Percentiles rank a stretch among this genome's conserved stretches.
These are phyloP conservation scores for Sarcophilus harrisii DNA, from an alignment of 2,797 vertebrate genomes.

Conservation along the genomic window DNA sequence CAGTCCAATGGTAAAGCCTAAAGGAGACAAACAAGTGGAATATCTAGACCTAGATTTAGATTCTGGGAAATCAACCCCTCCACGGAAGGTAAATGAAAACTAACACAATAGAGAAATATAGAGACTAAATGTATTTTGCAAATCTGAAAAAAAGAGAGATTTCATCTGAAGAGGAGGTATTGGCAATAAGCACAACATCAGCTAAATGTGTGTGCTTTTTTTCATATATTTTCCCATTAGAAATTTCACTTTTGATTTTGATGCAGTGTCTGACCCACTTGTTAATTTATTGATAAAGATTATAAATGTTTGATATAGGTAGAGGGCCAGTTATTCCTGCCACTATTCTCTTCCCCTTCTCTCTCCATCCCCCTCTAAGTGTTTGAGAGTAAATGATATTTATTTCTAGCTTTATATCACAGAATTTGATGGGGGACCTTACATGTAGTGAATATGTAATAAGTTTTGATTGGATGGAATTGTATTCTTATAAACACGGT, in stretches of 20 bases:
- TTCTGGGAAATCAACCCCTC: conserved; percentile 96
- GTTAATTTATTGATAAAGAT: not conserved
- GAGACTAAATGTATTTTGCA: not conserved
- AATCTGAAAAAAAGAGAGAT: not conserved
- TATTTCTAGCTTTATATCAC: not conserved
- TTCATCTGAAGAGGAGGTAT: not conserved
- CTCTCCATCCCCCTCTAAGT: not conserved
- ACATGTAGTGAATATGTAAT: not conserved
- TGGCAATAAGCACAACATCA: not conserved
- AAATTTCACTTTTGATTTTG: not conserved
- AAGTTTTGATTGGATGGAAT: not conserved
- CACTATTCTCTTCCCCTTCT: not conserved
- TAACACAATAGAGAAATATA: not conserved
- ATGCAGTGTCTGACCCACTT: not conserved
- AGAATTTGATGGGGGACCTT: not conserved
- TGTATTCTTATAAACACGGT: not conserved
- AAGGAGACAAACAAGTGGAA: conserved; percentile 98
- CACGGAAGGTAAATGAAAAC: conserved; percentile 91
- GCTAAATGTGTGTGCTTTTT: not conserved
- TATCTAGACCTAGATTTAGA: conserved; percentile 98
- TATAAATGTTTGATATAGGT: not conserved
- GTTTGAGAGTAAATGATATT: not conserved
- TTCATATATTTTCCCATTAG: not conserved
- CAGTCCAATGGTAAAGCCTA: conserved; percentile 96
- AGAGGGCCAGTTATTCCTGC: not conserved